Conservation (phyloP, 2,888 invertebrate genomes). For the Syrphus vitripennis region DNA sequence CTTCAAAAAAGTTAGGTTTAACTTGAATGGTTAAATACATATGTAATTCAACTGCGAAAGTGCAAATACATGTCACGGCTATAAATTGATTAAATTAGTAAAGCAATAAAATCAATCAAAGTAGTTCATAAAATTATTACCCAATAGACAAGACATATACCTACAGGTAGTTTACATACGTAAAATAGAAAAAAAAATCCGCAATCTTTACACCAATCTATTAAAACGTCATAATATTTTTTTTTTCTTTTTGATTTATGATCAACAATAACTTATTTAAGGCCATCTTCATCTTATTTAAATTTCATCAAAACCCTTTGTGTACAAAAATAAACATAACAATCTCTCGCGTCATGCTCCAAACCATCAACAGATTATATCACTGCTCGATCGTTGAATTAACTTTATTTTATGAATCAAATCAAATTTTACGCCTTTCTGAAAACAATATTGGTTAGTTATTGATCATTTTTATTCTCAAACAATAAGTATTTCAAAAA, state of each 20-base stretch:
- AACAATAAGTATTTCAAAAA: constrained; percentile 30
- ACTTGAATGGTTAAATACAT: too few species aligned
- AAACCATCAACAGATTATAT: constrained; percentile 12
- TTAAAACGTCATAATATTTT: constrained; percentile 5
- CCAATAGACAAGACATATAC: background rate
- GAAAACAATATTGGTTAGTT: constrained; percentile 65
- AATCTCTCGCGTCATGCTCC: constrained; percentile 11
- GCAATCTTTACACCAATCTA: constrained; percentile 2
- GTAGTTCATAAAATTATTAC: background rate
- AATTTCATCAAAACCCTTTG: constrained; percentile 57
- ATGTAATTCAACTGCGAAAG: too few species aligned
- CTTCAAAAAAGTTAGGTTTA: too few species aligned
- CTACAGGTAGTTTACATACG: too few species aligned
- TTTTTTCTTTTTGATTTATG: background rate
- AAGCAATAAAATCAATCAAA: background rate
- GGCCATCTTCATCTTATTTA: constrained; percentile 42
- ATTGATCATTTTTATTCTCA: constrained; percentile 66
- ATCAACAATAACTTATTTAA: constrained; percentile 6
- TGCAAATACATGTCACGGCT: too few species aligned
- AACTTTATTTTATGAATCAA: constrained; percentile 65
- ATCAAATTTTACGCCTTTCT: constrained; percentile 65
- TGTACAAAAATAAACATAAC: constrained; percentile 43
- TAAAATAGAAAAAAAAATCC: background rate
- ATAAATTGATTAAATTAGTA: background rate
- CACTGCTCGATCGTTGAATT: background rate